These are phyloP conservation scores for Vollenhovia emeryi DNA, from an alignment of 1,140 invertebrate genomes.

Conservation along the genomic window DNA sequence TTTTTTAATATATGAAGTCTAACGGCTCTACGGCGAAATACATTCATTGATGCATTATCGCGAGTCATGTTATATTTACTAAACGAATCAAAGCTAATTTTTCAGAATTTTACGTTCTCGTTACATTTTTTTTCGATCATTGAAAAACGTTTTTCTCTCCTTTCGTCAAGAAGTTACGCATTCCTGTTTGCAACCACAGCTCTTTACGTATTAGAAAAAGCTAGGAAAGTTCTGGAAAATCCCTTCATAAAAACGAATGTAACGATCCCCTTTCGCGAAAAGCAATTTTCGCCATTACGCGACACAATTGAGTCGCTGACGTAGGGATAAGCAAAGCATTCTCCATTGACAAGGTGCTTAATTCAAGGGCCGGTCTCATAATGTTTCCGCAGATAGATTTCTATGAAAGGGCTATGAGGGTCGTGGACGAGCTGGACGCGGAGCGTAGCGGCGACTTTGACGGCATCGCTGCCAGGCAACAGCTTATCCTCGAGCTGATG, in stretches of 20 bases:
- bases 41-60: background rate
- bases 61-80: background rate
- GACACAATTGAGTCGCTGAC: conserved; percentile 15
- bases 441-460: conserved; percentile 62
- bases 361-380: conserved; percentile 6
- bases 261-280: background rate
- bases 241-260: background rate
- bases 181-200: background rate
- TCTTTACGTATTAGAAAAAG: background rate
- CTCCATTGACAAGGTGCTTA: background rate
- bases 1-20: conserved; percentile 3
- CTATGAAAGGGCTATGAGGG: conserved; percentile 65
- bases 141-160: background rate
- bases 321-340: background rate
- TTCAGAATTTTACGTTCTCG: background rate
- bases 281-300: background rate
- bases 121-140: background rate
- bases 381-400: conserved; percentile 70
- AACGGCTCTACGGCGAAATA: background rate
- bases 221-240: background rate
- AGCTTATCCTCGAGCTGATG: conserved; percentile 75
- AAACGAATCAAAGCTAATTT: background rate
- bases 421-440: conserved; percentile 73
- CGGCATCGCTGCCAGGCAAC: conserved; percentile 69
- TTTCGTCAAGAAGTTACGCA: background rate